Conservation (phyloP, 1,140 invertebrate genomes). For the Pseudachorutes palmiensis region DNA sequence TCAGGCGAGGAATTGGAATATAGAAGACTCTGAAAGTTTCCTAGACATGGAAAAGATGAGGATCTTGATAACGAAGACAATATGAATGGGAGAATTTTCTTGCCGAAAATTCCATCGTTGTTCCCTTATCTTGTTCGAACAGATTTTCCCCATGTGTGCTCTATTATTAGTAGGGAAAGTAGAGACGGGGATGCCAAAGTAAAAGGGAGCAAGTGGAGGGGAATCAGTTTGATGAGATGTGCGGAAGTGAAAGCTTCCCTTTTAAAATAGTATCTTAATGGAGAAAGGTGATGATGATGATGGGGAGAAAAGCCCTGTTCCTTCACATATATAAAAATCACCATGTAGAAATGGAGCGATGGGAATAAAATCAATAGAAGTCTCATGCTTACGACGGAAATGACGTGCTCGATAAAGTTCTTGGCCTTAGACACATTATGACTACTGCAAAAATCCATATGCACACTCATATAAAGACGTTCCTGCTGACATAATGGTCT, state of each 20-base stretch:
- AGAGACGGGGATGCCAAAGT: too few species aligned
- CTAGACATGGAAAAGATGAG: too few species aligned
- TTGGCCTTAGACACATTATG: neutral
- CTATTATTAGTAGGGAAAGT: neutral
- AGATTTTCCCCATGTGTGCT: neutral
- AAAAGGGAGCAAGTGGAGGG: too few species aligned
- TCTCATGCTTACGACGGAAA: neutral
- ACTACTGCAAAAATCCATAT: neutral
- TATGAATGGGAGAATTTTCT: too few species aligned
- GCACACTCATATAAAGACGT: too few species aligned
- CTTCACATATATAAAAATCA: neutral
- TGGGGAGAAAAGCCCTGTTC: neutral
- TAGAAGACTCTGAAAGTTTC: too few species aligned
- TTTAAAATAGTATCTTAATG: constrained; percentile 1
- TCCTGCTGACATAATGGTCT: neutral
- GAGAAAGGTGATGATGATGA: neutral
- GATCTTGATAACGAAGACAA: too few species aligned
- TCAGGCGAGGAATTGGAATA: too few species aligned
- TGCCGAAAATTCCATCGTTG: too few species aligned
- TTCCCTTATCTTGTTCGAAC: neutral
- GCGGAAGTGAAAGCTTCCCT: neutral
- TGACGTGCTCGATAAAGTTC: neutral
- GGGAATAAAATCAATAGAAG: neutral
- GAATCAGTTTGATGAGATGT: neutral
- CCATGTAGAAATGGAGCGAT: neutral